Evolutionary conservation across 2,113 vertebrate genomes (phyloP), one percentile per base, ranked within the genome.

Genomic region (Tupaia tana): DNA sequence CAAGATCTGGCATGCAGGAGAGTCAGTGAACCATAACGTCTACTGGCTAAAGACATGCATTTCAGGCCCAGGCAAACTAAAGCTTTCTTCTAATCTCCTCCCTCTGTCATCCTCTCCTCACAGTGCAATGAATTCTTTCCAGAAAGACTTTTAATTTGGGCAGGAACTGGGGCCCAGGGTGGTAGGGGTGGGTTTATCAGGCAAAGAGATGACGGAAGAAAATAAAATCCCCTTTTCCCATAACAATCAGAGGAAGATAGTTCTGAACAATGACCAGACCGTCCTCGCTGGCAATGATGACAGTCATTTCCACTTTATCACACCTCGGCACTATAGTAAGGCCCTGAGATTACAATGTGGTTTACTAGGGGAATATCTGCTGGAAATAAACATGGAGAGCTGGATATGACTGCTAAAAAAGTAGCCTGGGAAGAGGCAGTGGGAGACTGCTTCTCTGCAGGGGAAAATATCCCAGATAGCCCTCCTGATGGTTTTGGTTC

Each of bases 261-360:
- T 95, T 96, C 89, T 94, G 84, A 98, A 98, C 98, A 98, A 97
- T 98, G 98, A 97, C 97, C 98, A 98, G 98, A 98, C 97, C 97
- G 16, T 99, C 98, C 98, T 96, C 43, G 20, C 10, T 27, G 3
- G 78, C 0, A 0, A 98, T 0, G 98, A 98, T 98, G 98, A 99
- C 98, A 99, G 98, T 98, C 97, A 83, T 98, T 98, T 97, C 27
- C 4, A 96, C 98, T 97, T 99, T 98, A 98, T 99, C 98, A 31
- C 91, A 9, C 93, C 97, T 98, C 77, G 2, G 98, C 97, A 98
- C 98, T 98, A 99, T 98, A 98, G 98, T 98, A 99, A 99, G 98
- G 98, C 97, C 96, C 97, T 24, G 97, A 98, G 98, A 98, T 98
- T 98, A 98, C 97, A 86, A 96, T 75, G 96, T 97, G 98, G 77